Evolutionary conservation across 2,113 vertebrate species (phyloP), one percentile per base, ranked within the genome.

Genomic region (Lynx canadensis): DNA sequence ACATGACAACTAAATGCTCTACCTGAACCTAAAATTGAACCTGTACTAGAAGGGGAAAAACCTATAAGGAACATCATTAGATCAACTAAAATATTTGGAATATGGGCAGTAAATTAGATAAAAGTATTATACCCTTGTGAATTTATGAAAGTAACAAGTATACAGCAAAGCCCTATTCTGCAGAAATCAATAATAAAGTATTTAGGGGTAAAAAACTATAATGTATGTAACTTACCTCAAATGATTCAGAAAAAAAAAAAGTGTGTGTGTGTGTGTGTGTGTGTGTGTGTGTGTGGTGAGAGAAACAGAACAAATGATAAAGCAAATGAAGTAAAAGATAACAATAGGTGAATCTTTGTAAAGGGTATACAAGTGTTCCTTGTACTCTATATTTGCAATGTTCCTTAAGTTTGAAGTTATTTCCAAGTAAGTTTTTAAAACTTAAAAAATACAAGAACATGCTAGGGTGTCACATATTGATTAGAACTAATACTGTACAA

Each of bases 401-500:
- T 86, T 50, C 84, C 83, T 29, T 65, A 88, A 31, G 19, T 84
- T 81, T 94, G 50, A 92, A 78, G 52, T 94, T 60, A 73, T 94
- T 96, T 95, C 63, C 60, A 96, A 86, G 57, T 65, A 97, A 50
- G 11, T 52, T 94, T 66, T 95, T 19, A 71, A 81, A 94, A 85
- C 27, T 69, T 74, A 74, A 78, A 95, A 87, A 83, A 82, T 69
- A 55, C 48, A 80, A 29, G 79, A 55, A 48, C 38, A 66, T n/a
- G 48, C 69, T 86, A 57, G 5, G 68, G 9, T 73, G 11, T 78
- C 73, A 79, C 25, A 74, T 71, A 38, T 85, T 69, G 55, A 65
- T 79, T 82, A 71, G 68, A 71, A 66, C 1, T 97, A 73, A 89
- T 65, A 65, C 0, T 50, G 13, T 52, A 69, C 78, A 21, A 63